A percentile compares a stretch with the other conserved stretches of the same genome.
These are phyloP conservation scores for Metallyticus violacea DNA, from an alignment of 2,888 invertebrate genomes.

Conservation along the genomic window DNA sequence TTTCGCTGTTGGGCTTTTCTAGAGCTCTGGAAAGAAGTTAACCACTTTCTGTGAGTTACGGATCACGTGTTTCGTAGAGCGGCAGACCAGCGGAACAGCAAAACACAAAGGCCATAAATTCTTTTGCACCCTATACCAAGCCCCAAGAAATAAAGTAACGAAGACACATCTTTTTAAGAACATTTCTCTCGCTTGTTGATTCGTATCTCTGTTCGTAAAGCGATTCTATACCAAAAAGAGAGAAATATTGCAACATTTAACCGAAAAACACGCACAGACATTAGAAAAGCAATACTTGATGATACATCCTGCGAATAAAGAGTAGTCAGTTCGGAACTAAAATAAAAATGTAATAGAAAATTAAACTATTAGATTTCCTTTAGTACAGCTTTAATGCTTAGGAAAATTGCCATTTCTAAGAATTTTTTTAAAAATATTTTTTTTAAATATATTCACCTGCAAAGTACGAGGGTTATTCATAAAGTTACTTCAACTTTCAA, in stretches of 20 bases:
- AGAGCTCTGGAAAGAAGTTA: background rate
- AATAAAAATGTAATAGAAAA: no score
- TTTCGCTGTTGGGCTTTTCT: no score
- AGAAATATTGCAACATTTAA: background rate
- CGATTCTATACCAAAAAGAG: background rate
- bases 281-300: background rate
- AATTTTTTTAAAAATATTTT: no score
- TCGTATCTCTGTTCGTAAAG: background rate
- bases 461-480: no score
- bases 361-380: no score
- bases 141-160: background rate
- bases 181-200: background rate
- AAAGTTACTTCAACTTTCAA: no score
- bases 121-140: background rate
- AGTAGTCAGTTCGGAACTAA: no score
- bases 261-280: background rate
- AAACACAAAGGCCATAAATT: background rate
- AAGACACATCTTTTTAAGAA: background rate
- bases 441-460: no score
- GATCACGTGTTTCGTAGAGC: background rate
- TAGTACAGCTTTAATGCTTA: no score
- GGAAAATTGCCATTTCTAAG: no score
- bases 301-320: no score
- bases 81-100: background rate
- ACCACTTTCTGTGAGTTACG: background rate